Evolutionary conservation across 2,113 vertebrate species (phyloP).

Genomic region (Gavialis gangeticus): DNA sequence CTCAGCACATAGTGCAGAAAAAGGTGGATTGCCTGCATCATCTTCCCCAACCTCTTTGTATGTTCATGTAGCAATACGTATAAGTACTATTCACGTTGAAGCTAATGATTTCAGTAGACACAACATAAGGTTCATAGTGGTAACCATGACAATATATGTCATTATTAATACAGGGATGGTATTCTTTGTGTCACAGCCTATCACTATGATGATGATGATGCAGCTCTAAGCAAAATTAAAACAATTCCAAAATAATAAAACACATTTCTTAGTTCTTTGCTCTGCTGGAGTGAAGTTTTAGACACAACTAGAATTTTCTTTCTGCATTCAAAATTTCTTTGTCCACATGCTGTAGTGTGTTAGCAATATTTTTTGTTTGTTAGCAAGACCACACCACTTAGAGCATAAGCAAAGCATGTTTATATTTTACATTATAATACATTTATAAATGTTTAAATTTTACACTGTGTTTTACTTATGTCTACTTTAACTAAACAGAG

Average conservation of each 20-base stretch:
- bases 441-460: background rate
- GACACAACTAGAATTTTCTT: background rate
- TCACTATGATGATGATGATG: background rate
- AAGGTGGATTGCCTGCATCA: background rate
- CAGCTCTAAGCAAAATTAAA: background rate
- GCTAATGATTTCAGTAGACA: background rate
- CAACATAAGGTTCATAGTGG: background rate
- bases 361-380: slow-evolving; percentile 27
- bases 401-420: background rate
- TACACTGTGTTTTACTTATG: background rate
- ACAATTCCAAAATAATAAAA: background rate
- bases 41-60: background rate
- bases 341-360: background rate
- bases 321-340: background rate
- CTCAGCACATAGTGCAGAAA: background rate
- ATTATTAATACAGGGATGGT: background rate
- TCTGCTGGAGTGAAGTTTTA: background rate
- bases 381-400: background rate
- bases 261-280: background rate
- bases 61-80: accelerated
- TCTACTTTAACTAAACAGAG: background rate
- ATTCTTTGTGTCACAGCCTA: background rate
- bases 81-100: accelerated
- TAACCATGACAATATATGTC: background rate
- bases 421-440: background rate